Evolutionary conservation across 2,888 invertebrate genomes (phyloP).

Genomic region (Aphelenchoides bicaudatus): DNA sequence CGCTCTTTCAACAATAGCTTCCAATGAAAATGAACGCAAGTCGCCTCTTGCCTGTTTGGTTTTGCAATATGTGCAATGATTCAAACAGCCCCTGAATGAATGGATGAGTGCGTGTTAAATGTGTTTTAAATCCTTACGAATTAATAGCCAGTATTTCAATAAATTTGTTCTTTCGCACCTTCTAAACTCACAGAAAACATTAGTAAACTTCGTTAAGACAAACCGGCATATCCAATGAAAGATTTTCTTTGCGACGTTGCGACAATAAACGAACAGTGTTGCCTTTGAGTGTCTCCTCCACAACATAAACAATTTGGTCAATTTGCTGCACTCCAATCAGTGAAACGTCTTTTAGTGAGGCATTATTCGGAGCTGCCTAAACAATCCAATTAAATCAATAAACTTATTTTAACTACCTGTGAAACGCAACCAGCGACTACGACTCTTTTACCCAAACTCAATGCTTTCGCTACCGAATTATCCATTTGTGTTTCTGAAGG

Average conservation of each 20-base stretch:
- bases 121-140: too few relatives aligned
- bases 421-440: slow-evolving; percentile 98
- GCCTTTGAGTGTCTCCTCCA: slow-evolving; percentile 86
- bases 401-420: slow-evolving; percentile 64
- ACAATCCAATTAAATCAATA: slow-evolving; percentile 17
- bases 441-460: slow-evolving; percentile 72
- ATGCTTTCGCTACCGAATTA: slow-evolving; percentile 33
- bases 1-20: slow-evolving; percentile 68
- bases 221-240: slow-evolving; percentile 78
- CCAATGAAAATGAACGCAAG: slow-evolving; percentile 76
- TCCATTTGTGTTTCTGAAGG: slow-evolving; percentile 73
- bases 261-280: slow-evolving; percentile 71
- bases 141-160: slow-evolving; percentile 74
- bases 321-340: slow-evolving; percentile 98
- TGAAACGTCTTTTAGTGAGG: slow-evolving; percentile 71
- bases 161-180: slow-evolving; percentile 88
- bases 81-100: slow-evolving; percentile 74
- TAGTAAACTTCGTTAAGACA: too few relatives aligned
- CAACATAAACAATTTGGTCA: slow-evolving; percentile 91
- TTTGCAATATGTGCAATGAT: slow-evolving; percentile 97
- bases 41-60: slow-evolving; percentile 92
- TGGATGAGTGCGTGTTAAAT: too few relatives aligned
- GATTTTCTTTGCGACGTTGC: slow-evolving; percentile 73
- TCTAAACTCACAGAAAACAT: too few relatives aligned
- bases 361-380: slow-evolving; percentile 67